Percentiles rank a stretch among this genome's conserved stretches.
phyloP scores from a whole-genome alignment of 1,140 invertebrate genomes.

The Drosophila kepulauana region DNA sequence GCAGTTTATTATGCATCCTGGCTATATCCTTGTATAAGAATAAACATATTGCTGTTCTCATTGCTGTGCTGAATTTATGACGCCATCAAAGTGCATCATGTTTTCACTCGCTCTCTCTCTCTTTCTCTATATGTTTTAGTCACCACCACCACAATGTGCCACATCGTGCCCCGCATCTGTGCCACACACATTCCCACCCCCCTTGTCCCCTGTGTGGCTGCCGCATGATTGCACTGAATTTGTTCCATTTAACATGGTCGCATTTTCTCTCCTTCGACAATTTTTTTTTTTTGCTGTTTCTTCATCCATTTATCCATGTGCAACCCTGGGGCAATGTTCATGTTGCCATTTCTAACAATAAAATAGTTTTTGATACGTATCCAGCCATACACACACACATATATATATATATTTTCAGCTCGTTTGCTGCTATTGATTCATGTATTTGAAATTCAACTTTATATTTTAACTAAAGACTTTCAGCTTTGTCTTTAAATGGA shows the following conservation, averaged over 20 bases:
- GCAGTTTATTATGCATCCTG: constrained; percentile 62
- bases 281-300: constrained; percentile 1
- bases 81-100: constrained; percentile 75
- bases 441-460: background rate
- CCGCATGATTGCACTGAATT: constrained; percentile 63
- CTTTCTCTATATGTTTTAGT: constrained; percentile 44
- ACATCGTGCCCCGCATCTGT: constrained; percentile 22
- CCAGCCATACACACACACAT: background rate
- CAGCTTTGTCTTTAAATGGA: background rate
- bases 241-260: constrained; percentile 72
- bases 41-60: constrained; percentile 17
- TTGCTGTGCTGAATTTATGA: constrained; percentile 65
- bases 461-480: background rate
- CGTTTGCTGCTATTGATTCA: background rate
- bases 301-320: constrained; percentile 52
- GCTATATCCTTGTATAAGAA: constrained; percentile 29
- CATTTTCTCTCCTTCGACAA: constrained; percentile 33
- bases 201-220: constrained; percentile 29
- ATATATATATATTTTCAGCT: background rate
- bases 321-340: constrained; percentile 58
- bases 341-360: constrained; percentile 37
- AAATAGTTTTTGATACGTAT: constrained; percentile 20
- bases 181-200: constrained; percentile 41
- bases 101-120: constrained; percentile 26
- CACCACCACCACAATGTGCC: constrained; percentile 30